Base-by-base conservation (phyloP, 2,113 vertebrate genomes). In the Plotosus lineatus region DNA sequence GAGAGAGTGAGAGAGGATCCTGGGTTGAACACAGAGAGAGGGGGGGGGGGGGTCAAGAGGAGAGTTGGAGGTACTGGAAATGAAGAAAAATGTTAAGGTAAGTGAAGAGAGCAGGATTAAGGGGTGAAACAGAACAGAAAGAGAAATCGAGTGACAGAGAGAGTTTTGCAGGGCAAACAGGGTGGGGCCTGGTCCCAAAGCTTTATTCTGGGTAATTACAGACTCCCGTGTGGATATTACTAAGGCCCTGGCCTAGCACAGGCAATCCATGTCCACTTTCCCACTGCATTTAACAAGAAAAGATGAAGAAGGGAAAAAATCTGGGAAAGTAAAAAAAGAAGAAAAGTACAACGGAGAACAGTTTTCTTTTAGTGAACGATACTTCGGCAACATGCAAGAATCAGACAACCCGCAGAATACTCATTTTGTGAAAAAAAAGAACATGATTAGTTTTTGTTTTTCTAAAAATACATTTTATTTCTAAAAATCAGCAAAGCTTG, bases 151-250 rank as follows among this genome's bases (percentile, higher is more conserved):
- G 23, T 21, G 68, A 55, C 28, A 72, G 36, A 36, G 17, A 26
- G 86, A 81, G 86, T 78, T 88, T 85, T 90, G 88, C 87, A 89
- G 84, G 60, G 86, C 75, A 74, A 87, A 84, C 86, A 87, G 80
- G 92, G 93, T 85, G 88, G 86, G 87, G 90, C 85, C 56, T 90
- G 85, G 91, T 91, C 92, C 92, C 91, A 92, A 90, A 89, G 86
- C 87, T 82, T 75, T 88, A 91, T 91, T 90, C 92, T 92, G 90
- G 92, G 91, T 94, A 94, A 95, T 95, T 94, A 94, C 92, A 94
- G 92, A 84, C 90, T 93, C 89, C 89, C 88, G 91, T 89, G 91
- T 90, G 90, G 89, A 94, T 93, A 91, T 94, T 93, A 93, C 91
- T 92, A 87, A 92, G 91, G 89, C 90, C 88, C 83, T 85, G 92